A percentile compares a stretch with the other conserved stretches of the same genome.
These are phyloP conservation scores for Corythoichthys haematopterus DNA, from an alignment of 2,113 vertebrate species.

Conservation along the genomic window DNA sequence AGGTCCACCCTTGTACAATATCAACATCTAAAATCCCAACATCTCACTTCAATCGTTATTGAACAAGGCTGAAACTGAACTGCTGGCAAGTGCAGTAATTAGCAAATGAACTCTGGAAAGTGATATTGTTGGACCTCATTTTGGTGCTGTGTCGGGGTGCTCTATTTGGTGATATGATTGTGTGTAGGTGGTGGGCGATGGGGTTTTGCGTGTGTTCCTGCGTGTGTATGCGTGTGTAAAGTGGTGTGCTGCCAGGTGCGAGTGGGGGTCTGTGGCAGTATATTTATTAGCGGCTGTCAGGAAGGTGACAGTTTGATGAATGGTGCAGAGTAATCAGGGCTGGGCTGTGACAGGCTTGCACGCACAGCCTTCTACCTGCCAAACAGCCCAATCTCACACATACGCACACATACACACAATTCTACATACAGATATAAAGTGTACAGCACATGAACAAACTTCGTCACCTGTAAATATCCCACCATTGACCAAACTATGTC, in stretches of 20 bases:
- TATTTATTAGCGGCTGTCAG: slow-evolving; percentile 99
- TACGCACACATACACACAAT: slow-evolving; percentile 31
- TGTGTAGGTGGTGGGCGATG: slow-evolving; percentile 26
- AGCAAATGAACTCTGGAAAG: slow-evolving; percentile 96
- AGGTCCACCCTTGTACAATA: not conserved
- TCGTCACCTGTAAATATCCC: slow-evolving; percentile 41
- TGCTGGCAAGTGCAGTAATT: slow-evolving; percentile 98
- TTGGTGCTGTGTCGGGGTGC: slow-evolving; percentile 49
- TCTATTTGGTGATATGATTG: slow-evolving; percentile 38
- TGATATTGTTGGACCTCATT: slow-evolving; percentile 76
- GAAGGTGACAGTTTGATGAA: slow-evolving; percentile 99
- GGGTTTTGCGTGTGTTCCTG: slow-evolving; percentile 11
- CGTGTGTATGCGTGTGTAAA: slow-evolving; percentile 44
- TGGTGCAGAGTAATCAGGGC: slow-evolving; percentile 97
- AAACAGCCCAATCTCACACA: slow-evolving; percentile 80
- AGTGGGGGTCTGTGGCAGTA: slow-evolving; percentile 89
- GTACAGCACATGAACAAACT: slow-evolving; percentile 39
- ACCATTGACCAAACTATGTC: slow-evolving; percentile 31
- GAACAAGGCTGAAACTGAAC: slow-evolving; percentile 90
- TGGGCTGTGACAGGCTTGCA: slow-evolving; percentile 86
- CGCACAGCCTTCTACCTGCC: slow-evolving; percentile 90
- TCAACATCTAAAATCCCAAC: slow-evolving; percentile 13
- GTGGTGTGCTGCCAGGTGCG: slow-evolving; percentile 91
- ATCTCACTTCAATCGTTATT: slow-evolving; percentile 76
- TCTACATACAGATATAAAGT: slow-evolving; percentile 11